phyloP scores from a whole-genome alignment of 2,797 vertebrate genomes.

The Tympanoctomys barrerae region DNA sequence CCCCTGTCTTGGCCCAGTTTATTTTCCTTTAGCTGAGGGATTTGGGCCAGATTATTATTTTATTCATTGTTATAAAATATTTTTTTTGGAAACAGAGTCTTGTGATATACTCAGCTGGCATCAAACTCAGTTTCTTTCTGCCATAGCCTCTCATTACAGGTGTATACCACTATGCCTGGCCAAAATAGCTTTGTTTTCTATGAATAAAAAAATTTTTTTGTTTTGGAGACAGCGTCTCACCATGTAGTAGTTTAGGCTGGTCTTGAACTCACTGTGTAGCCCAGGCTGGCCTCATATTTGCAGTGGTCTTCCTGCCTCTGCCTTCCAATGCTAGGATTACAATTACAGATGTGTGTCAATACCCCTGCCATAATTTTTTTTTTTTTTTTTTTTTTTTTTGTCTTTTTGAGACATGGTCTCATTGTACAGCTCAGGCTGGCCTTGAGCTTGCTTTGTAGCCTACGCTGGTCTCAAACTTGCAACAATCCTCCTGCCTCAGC shows the following conservation, averaged over 20 bases:
- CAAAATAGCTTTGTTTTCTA: neutral
- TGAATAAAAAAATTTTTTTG: too few species aligned
- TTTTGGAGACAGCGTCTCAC: neutral
- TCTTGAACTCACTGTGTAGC: too few species aligned
- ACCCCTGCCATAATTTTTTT: too few species aligned
- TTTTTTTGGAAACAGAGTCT: neutral
- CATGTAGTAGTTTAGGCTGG: neutral
- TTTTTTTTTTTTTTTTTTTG: too few species aligned
- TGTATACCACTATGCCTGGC: neutral
- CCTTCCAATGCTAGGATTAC: neutral
- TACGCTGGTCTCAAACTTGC: too few species aligned
- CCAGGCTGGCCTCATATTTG: neutral
- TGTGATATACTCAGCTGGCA: neutral
- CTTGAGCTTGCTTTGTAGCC: too few species aligned
- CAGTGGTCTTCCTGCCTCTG: neutral
- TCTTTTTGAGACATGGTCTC: too few species aligned
- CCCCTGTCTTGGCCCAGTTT: neutral
- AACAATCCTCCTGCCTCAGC: too few species aligned
- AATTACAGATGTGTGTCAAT: neutral
- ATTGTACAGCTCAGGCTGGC: too few species aligned
- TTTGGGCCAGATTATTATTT: conserved; percentile 16
- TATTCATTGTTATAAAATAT: conserved; percentile 13
- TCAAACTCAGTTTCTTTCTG: neutral
- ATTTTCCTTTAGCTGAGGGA: conserved; percentile 17
- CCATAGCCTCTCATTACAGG: neutral